Percentiles rank a stretch among this genome's conserved stretches.
These are phyloP conservation scores for Dipodomys ordii DNA, from an alignment of 2,113 vertebrate species.

Conservation along the genomic window DNA sequence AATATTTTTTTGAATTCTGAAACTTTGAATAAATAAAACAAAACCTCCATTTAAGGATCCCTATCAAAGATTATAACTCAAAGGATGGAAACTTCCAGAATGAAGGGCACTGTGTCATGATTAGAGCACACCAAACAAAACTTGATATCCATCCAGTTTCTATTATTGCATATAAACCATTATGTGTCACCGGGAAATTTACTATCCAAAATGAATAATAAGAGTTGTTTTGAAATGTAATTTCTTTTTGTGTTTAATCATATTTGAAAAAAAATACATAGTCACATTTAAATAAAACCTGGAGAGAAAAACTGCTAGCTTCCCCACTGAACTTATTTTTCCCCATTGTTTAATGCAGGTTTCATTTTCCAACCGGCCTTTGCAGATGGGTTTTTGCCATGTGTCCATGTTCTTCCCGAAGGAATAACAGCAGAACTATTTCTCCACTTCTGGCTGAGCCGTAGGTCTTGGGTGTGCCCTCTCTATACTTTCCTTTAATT, in stretches of 20 bases:
- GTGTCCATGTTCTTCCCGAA: neutral
- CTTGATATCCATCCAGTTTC: neutral
- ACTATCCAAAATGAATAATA: neutral
- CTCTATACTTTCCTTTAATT: neutral
- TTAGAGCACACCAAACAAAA: neutral
- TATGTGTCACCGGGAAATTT: neutral
- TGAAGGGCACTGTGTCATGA: neutral
- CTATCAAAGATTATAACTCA: neutral
- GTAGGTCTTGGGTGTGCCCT: neutral
- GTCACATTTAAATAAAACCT: neutral
- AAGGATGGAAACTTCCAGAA: neutral
- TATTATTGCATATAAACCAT: neutral
- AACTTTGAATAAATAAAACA: too few relatives aligned
- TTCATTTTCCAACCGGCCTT: neutral
- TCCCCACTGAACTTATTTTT: neutral
- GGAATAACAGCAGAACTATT: neutral
- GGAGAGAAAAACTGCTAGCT: neutral
- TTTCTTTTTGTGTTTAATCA: neutral
- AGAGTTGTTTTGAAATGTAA: constrained; percentile 12
- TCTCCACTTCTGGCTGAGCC: neutral
- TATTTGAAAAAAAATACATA: neutral
- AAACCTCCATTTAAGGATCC: neutral
- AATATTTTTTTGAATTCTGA: neutral
- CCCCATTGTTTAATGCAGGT: neutral
- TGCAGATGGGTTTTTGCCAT: neutral